Conservation (phyloP, 1,140 invertebrate genomes). For the Nephila pilipes region DNA sequence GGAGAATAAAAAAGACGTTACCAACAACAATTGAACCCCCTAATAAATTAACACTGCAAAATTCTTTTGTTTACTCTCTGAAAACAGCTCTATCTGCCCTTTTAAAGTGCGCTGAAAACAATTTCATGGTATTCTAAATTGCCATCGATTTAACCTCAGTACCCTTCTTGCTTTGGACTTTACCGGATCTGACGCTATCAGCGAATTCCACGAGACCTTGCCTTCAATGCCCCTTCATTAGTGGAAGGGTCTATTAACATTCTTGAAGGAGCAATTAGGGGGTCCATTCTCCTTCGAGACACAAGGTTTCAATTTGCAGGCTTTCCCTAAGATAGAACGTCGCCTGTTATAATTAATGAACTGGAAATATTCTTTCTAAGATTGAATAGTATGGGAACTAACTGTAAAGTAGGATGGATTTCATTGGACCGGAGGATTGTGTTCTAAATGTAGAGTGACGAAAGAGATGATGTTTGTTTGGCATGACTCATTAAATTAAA, state of each 20-base stretch:
- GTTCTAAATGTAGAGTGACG: not conserved
- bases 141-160: conserved; percentile 9
- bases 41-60: not conserved
- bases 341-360: conserved; percentile 10
- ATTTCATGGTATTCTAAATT: not conserved
- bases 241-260: conserved; percentile 30
- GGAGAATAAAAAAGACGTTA: not conserved
- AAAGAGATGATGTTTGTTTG: not conserved
- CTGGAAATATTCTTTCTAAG: conserved; percentile 16
- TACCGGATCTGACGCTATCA: conserved; percentile 8
- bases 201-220: conserved; percentile 25
- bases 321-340: not conserved
- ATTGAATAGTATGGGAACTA: not conserved
- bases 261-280: conserved; percentile 27
- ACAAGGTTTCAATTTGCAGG: conserved; percentile 2
- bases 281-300: conserved; percentile 5
- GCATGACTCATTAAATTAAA: not conserved
- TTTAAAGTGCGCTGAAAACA: not conserved
- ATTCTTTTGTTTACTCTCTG: not conserved
- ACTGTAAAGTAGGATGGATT: not conserved
- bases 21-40: not conserved
- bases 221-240: conserved; percentile 22
- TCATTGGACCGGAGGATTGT: not conserved
- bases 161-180: not conserved
- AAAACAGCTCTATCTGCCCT: not conserved